Conservation (phyloP, 2,888 invertebrate genomes). For the Sympetrum striolatum region DNA sequence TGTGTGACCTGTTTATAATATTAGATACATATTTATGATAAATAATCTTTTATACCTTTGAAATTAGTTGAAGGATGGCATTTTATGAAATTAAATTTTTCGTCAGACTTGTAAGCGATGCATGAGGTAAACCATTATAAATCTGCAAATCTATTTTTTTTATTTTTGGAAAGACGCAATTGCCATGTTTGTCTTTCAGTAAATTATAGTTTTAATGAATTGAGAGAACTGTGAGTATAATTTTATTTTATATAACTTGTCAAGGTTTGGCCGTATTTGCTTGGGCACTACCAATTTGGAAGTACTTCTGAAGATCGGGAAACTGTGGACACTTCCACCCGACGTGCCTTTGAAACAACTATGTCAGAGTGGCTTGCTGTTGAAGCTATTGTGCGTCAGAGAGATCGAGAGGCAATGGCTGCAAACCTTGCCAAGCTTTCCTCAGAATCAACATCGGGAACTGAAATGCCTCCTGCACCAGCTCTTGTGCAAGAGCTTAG, state of each 20-base stretch:
- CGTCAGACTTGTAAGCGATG: no score
- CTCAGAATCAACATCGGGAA: slow-evolving; percentile 72
- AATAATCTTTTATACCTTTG: background rate
- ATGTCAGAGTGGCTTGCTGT: slow-evolving; percentile 97
- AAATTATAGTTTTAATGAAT: background rate
- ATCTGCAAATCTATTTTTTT: no score
- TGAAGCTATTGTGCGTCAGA: slow-evolving; percentile 86
- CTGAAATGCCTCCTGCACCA: slow-evolving; percentile 56
- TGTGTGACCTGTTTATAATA: no score
- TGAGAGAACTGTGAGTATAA: background rate
- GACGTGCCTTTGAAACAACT: slow-evolving; percentile 83
- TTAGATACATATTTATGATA: no score
- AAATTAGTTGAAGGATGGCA: background rate
- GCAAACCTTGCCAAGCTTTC: slow-evolving; percentile 86
- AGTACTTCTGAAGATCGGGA: slow-evolving; percentile 71
- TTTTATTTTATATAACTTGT: background rate
- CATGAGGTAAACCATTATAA: no score
- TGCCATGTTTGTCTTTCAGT: background rate
- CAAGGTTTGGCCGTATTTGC: slow-evolving; percentile 84
- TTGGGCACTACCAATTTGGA: slow-evolving; percentile 85
- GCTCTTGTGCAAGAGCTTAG: slow-evolving; percentile 60
- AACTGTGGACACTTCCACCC: slow-evolving; percentile 71
- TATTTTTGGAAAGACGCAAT: no score
- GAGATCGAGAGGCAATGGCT: slow-evolving; percentile 83
- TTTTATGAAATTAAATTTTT: no score